Evolutionary conservation across 2,113 vertebrate species (phyloP).

Genomic region (Myanophis thanlyinensis): DNA sequence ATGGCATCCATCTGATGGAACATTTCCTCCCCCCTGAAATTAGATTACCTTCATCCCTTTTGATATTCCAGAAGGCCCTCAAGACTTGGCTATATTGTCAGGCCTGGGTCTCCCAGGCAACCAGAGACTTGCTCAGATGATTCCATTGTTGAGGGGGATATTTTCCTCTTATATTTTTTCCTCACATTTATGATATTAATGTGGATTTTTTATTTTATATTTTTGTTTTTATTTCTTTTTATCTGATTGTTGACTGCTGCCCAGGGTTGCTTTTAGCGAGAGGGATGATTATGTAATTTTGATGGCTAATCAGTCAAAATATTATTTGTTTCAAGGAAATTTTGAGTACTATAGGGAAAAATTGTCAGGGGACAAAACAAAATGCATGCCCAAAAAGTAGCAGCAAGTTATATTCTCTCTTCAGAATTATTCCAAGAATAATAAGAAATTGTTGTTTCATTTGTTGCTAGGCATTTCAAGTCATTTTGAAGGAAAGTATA

Average conservation of each 20-base stretch:
- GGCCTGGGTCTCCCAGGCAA: background rate
- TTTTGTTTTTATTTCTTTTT: background rate
- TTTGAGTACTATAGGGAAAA: constrained; percentile 42
- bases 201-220: background rate
- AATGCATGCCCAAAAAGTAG: constrained; percentile 6
- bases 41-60: background rate
- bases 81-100: background rate
- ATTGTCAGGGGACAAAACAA: background rate
- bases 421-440: background rate
- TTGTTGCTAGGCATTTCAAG: background rate
- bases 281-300: background rate
- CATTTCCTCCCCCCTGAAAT: background rate
- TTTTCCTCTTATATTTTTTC: background rate
- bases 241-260: background rate
- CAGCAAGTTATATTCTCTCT: constrained; percentile 15
- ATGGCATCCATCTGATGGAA: background rate
- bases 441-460: constrained; percentile 21
- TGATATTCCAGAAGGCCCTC: background rate
- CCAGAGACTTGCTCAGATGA: background rate
- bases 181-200: background rate
- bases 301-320: constrained; percentile 35
- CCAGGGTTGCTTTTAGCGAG: background rate
- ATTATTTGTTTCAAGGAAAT: constrained; percentile 33
- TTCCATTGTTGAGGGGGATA: background rate
- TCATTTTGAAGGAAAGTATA: background rate